phyloP scores from a whole-genome alignment of 2,888 invertebrate genomes.

The Gordius sp. region DNA sequence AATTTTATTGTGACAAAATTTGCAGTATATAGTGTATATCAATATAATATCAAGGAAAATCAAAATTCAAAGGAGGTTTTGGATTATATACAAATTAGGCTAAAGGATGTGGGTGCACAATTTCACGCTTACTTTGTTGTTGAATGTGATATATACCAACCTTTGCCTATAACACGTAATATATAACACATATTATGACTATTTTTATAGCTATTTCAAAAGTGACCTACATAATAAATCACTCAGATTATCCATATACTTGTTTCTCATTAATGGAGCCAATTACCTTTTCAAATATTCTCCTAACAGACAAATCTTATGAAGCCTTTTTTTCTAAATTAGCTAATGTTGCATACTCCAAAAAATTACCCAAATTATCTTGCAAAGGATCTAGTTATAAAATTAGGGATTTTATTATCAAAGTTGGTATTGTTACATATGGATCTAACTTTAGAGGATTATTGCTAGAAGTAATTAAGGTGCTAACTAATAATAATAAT shows the following conservation, averaged over 20 bases:
- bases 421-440: constrained; percentile 5
- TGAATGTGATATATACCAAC: constrained; percentile 11
- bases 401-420: constrained; percentile 5
- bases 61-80: neutral
- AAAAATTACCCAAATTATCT: neutral
- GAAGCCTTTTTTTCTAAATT: constrained; percentile 8
- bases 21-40: neutral
- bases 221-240: neutral
- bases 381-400: constrained; percentile 12
- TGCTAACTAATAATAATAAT: no score
- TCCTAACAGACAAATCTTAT: constrained; percentile 2
- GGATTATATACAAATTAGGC: neutral
- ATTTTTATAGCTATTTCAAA: neutral
- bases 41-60: neutral
- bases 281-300: neutral
- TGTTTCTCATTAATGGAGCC: neutral
- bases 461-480: neutral
- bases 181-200: neutral
- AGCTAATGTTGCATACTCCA: neutral
- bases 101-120: neutral
- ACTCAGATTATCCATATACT: neutral
- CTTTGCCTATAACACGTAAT: neutral
- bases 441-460: neutral
- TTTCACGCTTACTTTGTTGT: neutral
- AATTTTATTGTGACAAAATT: neutral